These are phyloP conservation scores for Andrena praecox DNA, from an alignment of 2,888 invertebrate genomes.

Conservation along the genomic window DNA sequence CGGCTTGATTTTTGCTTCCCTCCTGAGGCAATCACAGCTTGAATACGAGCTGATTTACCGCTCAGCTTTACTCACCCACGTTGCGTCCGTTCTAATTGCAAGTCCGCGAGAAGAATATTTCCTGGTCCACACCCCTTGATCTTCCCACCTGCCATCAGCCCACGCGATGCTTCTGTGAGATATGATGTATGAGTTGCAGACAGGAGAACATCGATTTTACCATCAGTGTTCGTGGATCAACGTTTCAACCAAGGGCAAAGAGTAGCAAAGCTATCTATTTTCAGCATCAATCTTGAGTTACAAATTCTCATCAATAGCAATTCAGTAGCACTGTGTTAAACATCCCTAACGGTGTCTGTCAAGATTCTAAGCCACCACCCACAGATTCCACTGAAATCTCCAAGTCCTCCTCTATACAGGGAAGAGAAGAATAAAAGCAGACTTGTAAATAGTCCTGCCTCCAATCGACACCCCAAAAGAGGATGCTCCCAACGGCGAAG, in stretches of 20 bases:
- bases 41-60: conserved; percentile 79
- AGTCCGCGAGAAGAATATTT: conserved; percentile 76
- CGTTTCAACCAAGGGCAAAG: background rate
- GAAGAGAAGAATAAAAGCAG: background rate
- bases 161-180: conserved; percentile 63
- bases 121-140: conserved; percentile 67
- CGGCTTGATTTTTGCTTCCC: conserved; percentile 29
- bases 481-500: conserved; percentile 7
- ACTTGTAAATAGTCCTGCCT: background rate
- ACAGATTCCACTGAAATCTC: background rate
- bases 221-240: background rate
- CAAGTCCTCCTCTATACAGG: background rate
- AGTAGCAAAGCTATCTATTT: background rate
- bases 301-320: background rate
- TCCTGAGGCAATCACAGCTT: conserved; percentile 76
- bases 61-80: conserved; percentile 81
- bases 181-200: conserved; percentile 16
- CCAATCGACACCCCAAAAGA: conserved; percentile 15
- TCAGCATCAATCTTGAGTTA: too few relatives aligned
- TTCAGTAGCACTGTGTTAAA: background rate
- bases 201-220: background rate
- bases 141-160: conserved; percentile 67
- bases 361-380: background rate
- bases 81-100: conserved; percentile 81
- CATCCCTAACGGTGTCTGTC: background rate